phyloP scores from a whole-genome alignment of 1,140 invertebrate genomes.

The Drosophila insularis region DNA sequence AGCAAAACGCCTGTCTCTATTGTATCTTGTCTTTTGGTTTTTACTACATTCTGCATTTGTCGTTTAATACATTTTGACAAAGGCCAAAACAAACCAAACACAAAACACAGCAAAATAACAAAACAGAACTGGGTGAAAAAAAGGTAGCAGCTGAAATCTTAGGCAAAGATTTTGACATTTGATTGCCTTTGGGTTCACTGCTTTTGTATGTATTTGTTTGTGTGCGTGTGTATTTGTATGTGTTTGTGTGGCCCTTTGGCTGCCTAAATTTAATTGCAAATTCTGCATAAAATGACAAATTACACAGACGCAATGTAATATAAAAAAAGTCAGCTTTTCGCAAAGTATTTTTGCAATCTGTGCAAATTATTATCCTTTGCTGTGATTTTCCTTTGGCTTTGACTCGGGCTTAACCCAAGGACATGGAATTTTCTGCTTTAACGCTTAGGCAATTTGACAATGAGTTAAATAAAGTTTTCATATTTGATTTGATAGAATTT shows the following conservation, averaged over 20 bases:
- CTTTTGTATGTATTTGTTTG: neutral
- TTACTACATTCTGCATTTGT: conserved; percentile 52
- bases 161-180: conserved; percentile 20
- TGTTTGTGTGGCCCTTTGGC: conserved; percentile 1
- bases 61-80: conserved; percentile 62
- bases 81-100: conserved; percentile 36
- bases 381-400: conserved; percentile 23
- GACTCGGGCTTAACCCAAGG: neutral
- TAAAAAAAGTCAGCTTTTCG: neutral
- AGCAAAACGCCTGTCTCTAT: conserved; percentile 38
- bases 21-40: conserved; percentile 45
- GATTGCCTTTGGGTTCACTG: conserved; percentile 42
- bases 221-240: neutral
- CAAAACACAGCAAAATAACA: neutral
- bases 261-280: conserved; percentile 47
- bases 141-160: conserved; percentile 8
- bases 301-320: conserved; percentile 25
- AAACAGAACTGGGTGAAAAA: neutral
- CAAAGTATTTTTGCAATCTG: neutral
- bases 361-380: conserved; percentile 7
- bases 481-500: conserved; percentile 2
- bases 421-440: conserved; percentile 11
- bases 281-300: conserved; percentile 38
- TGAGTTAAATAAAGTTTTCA: conserved; percentile 8
- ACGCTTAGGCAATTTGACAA: conserved; percentile 14